Base-by-base conservation (phyloP, 2,113 vertebrate species). In the Oostethus manadensis region DNA sequence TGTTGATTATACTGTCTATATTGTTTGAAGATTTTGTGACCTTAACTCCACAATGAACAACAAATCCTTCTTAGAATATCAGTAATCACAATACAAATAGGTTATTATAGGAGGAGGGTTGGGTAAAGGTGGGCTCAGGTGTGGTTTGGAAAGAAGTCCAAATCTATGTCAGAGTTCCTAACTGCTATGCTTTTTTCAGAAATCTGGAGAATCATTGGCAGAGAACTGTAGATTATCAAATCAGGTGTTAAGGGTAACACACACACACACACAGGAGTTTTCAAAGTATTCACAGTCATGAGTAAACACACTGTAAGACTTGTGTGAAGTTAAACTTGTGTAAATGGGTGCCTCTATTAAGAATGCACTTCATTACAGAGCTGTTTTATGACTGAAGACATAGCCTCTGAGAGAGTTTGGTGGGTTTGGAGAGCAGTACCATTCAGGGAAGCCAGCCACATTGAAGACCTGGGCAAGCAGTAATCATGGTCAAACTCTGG, bases 401-500 rank as follows among this genome's bases (percentile, higher is more conserved):
- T 20, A 61, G 61, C 62, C 74, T 80, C 77, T 75, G 57, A 72
- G 51, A 81, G 61, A 73, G 63, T 77, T 65, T 74, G 66, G 75
- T 73, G 83, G 83, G 62, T 84, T 78, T 75, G 73, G 72, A 75
- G 76, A 77, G 81, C 82, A 88, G 85, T 91, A 91, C 90, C 90
- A 89, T 89, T 87, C 81, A 75, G 75, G 71, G 82, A 84, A 77
- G 83, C 77, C 81, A 82, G 84, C 85, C 85, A 85, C 65, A 85
- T 81, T 83, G 89, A 33, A 87, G 84, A 86, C 81, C 87, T 83
- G 77, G 84, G 80, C 82, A 86, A 80, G 87, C 86, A 91, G 89
- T 90, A 91, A 89, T 88, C 86, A 84, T 91, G 90, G 86, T 90
- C 90, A 88, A 86, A 85, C 73, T 82, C 80, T 81, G 84, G 62